phyloP scores from a whole-genome alignment of 2,888 invertebrate genomes.

The Meta bourneti region DNA sequence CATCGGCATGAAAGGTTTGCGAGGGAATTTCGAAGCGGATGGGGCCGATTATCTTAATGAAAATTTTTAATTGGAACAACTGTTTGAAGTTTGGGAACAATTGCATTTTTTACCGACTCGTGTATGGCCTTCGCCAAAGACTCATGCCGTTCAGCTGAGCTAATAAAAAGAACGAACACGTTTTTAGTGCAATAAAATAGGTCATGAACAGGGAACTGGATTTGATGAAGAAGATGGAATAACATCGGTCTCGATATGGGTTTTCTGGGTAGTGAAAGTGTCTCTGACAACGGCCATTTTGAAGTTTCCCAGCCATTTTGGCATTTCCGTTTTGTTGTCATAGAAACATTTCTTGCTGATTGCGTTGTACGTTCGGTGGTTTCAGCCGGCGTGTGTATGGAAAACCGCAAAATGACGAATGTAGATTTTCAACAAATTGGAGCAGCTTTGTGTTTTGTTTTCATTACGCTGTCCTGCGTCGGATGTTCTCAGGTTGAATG shows the following conservation, averaged over 20 bases:
- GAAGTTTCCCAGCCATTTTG: slow-evolving; percentile 12
- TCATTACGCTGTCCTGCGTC: not conserved
- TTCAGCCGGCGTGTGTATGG: not conserved
- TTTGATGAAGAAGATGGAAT: slow-evolving; percentile 34
- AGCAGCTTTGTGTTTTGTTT: not conserved
- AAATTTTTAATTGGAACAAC: slow-evolving; percentile 2
- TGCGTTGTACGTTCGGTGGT: not conserved
- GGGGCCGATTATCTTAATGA: not conserved
- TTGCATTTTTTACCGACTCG: not conserved
- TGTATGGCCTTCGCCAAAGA: slow-evolving; percentile 19
- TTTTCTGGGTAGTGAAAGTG: slow-evolving; percentile 27
- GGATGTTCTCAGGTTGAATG: not conserved
- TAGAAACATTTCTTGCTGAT: not conserved
- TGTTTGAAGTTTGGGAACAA: slow-evolving; percentile 8
- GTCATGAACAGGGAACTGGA: slow-evolving; percentile 40
- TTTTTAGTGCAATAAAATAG: slow-evolving; percentile 53
- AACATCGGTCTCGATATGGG: not conserved
- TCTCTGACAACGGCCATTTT: not conserved
- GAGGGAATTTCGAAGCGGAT: not conserved
- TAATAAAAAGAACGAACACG: slow-evolving; percentile 48
- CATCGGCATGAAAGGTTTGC: not conserved
- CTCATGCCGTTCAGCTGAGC: slow-evolving; percentile 36
- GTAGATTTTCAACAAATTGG: not conserved
- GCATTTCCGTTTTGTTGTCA: slow-evolving; percentile 31
- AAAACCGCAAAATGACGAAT: slow-evolving; percentile 12